phyloP scores from a whole-genome alignment of 2,113 vertebrate species.

The Rhabdomys dilectus region DNA sequence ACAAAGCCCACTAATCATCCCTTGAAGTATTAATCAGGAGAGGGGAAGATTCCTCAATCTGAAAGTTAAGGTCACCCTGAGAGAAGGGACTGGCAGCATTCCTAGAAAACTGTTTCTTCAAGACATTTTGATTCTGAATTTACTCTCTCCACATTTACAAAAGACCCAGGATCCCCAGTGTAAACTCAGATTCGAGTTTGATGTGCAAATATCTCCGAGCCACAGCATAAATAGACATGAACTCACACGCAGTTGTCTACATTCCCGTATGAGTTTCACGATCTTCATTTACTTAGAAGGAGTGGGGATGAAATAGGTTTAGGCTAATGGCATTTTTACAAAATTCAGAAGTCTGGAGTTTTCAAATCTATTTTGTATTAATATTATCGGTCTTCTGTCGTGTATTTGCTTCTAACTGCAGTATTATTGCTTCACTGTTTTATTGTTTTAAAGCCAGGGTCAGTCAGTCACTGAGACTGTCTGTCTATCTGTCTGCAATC shows the following conservation, averaged over 20 bases:
- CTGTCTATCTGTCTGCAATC: too few species aligned
- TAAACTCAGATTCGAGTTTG: conserved; percentile 84
- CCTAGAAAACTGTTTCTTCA: conserved; percentile 82
- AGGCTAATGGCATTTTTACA: conserved; percentile 29
- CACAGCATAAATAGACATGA: conserved; percentile 53
- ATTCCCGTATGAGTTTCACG: conserved; percentile 45
- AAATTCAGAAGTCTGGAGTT: background rate
- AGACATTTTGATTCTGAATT: conserved; percentile 86
- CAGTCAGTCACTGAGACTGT: too few species aligned
- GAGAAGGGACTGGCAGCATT: conserved; percentile 82
- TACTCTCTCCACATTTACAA: conserved; percentile 83
- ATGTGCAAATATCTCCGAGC: conserved; percentile 88
- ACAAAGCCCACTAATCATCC: conserved; percentile 80
- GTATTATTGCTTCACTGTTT: background rate
- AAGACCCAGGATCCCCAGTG: conserved; percentile 84
- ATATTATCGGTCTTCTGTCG: background rate
- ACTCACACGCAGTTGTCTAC: conserved; percentile 46
- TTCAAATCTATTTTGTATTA: conserved; percentile 9
- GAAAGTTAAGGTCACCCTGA: conserved; percentile 88
- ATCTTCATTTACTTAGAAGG: conserved; percentile 38
- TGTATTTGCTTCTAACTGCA: background rate
- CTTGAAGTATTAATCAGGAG: conserved; percentile 77
- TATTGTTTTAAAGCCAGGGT: background rate
- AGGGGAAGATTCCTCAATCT: conserved; percentile 81
- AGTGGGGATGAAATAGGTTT: background rate